These are phyloP conservation scores for Cacatua alba DNA, from an alignment of 2,113 vertebrate species.

Conservation along the genomic window DNA sequence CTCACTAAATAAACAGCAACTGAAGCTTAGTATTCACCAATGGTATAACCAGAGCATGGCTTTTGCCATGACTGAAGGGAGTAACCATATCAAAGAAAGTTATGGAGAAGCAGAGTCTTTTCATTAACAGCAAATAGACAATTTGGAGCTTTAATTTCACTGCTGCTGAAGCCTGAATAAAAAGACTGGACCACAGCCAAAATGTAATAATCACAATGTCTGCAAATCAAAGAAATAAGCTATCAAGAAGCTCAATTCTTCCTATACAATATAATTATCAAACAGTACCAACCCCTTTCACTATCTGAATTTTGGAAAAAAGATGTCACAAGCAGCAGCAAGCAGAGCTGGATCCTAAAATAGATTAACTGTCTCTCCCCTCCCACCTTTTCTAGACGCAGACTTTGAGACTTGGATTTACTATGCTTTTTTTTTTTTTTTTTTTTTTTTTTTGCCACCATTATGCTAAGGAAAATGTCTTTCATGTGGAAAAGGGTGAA, in stretches of 20 bases:
- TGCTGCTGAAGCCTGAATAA: constrained; percentile 3
- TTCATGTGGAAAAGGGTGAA: not conserved
- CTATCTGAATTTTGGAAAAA: not conserved
- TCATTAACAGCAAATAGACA: not conserved
- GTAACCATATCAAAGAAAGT: not conserved
- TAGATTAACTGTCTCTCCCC: not conserved
- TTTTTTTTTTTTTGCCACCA: not conserved
- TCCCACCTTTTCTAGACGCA: not conserved
- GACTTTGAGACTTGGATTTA: not conserved
- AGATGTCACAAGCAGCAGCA: not conserved
- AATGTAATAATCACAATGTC: constrained; percentile 35
- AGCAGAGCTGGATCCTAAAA: not conserved
- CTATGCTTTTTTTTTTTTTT: not conserved
- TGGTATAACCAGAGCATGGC: not conserved
- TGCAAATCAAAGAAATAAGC: constrained; percentile 48
- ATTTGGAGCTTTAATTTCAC: constrained; percentile 29
- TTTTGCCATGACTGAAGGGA: not conserved
- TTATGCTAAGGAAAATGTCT: not conserved
- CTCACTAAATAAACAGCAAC: not conserved
- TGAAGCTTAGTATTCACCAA: not conserved
- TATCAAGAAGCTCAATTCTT: constrained; percentile 14
- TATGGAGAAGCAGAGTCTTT: not conserved
- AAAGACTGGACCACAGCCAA: constrained; percentile 53
- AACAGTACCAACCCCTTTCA: not conserved
- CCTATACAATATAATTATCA: not conserved